Conservation (phyloP, 37 sponge, comb jelly and placozoan species). For the Mnemiopsis leidyi region DNA sequence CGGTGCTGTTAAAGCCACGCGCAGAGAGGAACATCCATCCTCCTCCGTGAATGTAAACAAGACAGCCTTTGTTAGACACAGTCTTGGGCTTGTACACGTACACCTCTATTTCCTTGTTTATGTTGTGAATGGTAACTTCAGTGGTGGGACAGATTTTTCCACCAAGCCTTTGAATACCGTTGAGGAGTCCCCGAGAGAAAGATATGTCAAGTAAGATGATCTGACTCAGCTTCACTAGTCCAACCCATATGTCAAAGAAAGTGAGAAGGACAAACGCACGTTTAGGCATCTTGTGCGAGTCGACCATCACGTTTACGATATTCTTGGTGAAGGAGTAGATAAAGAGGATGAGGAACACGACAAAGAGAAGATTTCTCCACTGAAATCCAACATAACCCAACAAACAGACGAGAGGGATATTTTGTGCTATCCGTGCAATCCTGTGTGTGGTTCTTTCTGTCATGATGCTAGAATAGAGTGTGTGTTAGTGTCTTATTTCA, state of each 20-base stretch:
- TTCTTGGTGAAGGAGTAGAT: not conserved
- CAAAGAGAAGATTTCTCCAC: not conserved
- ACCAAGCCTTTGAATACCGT: not conserved
- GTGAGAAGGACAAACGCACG: not conserved
- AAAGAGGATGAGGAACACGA: not conserved
- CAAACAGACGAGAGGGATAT: not conserved
- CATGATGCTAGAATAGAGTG: not conserved
- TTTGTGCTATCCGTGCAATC: not conserved
- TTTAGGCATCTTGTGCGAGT: not conserved
- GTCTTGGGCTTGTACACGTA: not conserved
- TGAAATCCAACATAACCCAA: not conserved
- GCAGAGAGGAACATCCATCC: slow-evolving; percentile 16
- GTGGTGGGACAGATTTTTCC: not conserved
- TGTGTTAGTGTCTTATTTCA: not conserved
- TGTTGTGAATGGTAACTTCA: not conserved
- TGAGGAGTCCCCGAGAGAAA: not conserved
- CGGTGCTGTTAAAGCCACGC: not conserved
- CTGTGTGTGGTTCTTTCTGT: not conserved
- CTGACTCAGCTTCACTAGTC: not conserved
- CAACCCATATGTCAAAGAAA: not conserved
- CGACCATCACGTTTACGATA: not conserved
- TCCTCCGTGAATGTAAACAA: slow-evolving; percentile 18
- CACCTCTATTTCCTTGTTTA: not conserved
- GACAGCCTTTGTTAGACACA: not conserved
- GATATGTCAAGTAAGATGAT: not conserved